Conservation (phyloP, 2,888 invertebrate genomes). For the Criorhina ranunculi region DNA sequence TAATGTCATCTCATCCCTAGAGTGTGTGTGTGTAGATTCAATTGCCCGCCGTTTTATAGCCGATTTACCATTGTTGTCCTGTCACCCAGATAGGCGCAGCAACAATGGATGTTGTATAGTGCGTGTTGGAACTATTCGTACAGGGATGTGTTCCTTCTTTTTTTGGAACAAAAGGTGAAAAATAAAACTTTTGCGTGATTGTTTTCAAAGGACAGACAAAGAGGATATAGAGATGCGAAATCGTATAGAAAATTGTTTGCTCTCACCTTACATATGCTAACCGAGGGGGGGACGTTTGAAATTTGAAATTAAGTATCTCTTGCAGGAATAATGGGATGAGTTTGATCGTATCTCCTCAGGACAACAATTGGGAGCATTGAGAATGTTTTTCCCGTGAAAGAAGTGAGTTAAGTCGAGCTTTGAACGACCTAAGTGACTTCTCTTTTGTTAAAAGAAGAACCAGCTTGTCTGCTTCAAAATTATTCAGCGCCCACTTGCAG, state of each 20-base stretch:
- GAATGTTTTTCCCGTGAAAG: neutral
- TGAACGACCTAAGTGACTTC: too few relatives aligned
- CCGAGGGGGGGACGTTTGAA: slow-evolving; percentile 14
- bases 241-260: too few relatives aligned
- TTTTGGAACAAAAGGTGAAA: slow-evolving; percentile 63
- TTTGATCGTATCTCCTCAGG: slow-evolving; percentile 6
- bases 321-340: slow-evolving; percentile 25
- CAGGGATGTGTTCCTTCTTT: slow-evolving; percentile 14
- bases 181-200: slow-evolving; percentile 66
- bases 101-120: slow-evolving; percentile 65
- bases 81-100: slow-evolving; percentile 68
- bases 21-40: slow-evolving; percentile 61
- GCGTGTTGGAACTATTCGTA: slow-evolving; percentile 50
- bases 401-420: neutral
- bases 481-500: too few relatives aligned
- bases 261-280: slow-evolving; percentile 13
- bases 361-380: neutral
- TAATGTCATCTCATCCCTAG: slow-evolving; percentile 69
- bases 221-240: slow-evolving; percentile 6
- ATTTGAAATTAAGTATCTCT: slow-evolving; percentile 43
- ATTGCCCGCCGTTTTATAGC: slow-evolving; percentile 75
- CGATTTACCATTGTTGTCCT: slow-evolving; percentile 73
- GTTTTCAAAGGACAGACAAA: slow-evolving; percentile 31
- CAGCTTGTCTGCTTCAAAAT: too few relatives aligned
- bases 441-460: too few relatives aligned